Evolutionary conservation across 2,797 vertebrate genomes (phyloP).

Genomic region (Falco biarmicus): DNA sequence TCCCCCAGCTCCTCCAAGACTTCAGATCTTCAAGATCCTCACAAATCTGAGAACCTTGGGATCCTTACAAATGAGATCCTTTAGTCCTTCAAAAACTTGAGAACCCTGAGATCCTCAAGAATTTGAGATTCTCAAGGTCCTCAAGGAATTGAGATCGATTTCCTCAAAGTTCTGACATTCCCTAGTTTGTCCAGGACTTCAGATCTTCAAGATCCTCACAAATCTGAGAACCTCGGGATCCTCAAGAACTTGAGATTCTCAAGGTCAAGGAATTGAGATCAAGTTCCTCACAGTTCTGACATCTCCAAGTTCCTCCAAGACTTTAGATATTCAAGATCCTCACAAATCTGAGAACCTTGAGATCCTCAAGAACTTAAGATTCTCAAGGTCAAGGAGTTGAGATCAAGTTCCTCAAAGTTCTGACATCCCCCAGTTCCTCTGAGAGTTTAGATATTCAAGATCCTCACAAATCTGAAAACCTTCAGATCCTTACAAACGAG

Average conservation of each 20-base stretch:
- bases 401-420: neutral
- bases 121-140: accelerated
- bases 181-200: too few relatives aligned
- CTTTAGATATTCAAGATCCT: neutral
- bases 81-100: neutral
- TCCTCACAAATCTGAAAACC: neutral
- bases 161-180: neutral
- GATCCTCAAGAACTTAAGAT: too few relatives aligned
- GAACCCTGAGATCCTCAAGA: accelerated
- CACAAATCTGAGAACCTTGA: neutral
- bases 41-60: too few relatives aligned
- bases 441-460: too few relatives aligned
- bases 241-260: too few relatives aligned
- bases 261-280: too few relatives aligned
- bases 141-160: neutral
- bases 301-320: too few relatives aligned
- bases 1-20: too few relatives aligned
- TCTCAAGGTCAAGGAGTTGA: neutral
- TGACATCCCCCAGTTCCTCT: too few relatives aligned
- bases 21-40: neutral
- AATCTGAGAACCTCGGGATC: too few relatives aligned
- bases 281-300: too few relatives aligned
- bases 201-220: too few relatives aligned
- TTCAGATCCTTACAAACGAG: neutral
- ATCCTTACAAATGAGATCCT: neutral